phyloP scores from a whole-genome alignment of 92 coral and sea anemone genomes.

The Actinostola sp. region DNA sequence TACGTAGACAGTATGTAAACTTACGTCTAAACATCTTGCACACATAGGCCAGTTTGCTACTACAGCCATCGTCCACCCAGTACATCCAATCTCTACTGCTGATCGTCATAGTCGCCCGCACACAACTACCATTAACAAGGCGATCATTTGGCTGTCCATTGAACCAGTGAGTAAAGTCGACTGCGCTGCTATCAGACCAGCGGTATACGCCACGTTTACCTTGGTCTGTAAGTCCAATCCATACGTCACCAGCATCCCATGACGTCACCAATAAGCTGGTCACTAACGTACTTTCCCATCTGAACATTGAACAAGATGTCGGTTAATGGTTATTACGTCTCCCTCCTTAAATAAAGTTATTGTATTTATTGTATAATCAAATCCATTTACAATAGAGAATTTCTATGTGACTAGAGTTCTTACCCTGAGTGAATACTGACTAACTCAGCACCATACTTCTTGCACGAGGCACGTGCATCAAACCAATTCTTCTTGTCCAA shows the following conservation, averaged over 20 bases:
- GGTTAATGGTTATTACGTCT: neutral
- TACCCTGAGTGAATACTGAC: conserved; percentile 58
- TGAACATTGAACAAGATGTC: conserved; percentile 1
- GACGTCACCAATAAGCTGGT: conserved; percentile 73
- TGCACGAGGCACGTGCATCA: conserved; percentile 74
- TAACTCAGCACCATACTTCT: conserved; percentile 55
- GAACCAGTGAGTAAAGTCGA: conserved; percentile 82
- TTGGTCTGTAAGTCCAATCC: conserved; percentile 79
- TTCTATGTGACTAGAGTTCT: conserved; percentile 9
- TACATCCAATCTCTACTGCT: conserved; percentile 82
- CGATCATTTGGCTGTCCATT: conserved; percentile 90
- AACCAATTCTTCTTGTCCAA: conserved; percentile 77
- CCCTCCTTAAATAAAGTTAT: neutral
- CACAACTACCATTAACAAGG: conserved; percentile 71
- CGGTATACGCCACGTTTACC: conserved; percentile 55
- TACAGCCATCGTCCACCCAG: conserved; percentile 84
- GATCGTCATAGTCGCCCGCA: conserved; percentile 60
- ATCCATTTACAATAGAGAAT: too few relatives aligned
- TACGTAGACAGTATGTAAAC: neutral
- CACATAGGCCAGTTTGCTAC: conserved; percentile 58
- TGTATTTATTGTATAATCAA: too few relatives aligned
- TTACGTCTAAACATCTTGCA: conserved; percentile 58
- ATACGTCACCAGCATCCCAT: conserved; percentile 85
- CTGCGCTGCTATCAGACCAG: conserved; percentile 68
- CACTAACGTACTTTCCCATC: conserved; percentile 63